Percentiles rank a stretch among this genome's conserved stretches.
phyloP scores from a whole-genome alignment of 2,888 invertebrate species.

The Xanthia togata region DNA sequence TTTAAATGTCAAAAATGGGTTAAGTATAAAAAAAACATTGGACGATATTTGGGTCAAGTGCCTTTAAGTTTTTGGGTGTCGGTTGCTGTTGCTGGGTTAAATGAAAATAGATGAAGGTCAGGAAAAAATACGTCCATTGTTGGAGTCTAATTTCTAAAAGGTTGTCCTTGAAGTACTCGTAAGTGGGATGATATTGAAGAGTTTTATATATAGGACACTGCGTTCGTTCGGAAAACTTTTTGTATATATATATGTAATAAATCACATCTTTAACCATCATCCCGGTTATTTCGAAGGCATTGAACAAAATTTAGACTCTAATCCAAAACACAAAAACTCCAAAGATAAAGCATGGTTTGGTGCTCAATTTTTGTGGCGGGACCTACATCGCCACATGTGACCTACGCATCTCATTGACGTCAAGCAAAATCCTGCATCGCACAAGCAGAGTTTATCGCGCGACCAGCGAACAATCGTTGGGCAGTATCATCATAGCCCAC shows the following conservation, averaged over 20 bases:
- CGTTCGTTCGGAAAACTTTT: background rate
- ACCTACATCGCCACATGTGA: too few species aligned
- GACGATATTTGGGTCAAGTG: background rate
- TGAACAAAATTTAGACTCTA: background rate
- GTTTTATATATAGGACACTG: background rate
- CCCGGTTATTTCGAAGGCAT: too few species aligned
- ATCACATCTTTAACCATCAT: background rate
- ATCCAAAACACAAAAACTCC: too few species aligned
- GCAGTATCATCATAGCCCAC: too few species aligned
- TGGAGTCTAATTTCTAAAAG: background rate
- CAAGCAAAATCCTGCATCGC: too few species aligned
- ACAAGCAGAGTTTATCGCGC: too few species aligned
- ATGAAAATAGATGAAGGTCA: background rate
- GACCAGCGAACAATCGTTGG: too few species aligned
- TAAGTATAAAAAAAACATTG: background rate
- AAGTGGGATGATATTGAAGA: background rate
- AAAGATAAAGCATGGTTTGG: background rate
- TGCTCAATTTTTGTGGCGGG: too few species aligned
- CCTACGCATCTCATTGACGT: too few species aligned
- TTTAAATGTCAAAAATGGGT: conserved; percentile 14
- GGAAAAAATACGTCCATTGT: background rate
- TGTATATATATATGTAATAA: background rate
- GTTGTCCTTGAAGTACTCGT: background rate
- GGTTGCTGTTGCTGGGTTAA: background rate
- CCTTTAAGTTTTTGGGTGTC: background rate